Evolutionary conservation across 2,113 vertebrate genomes (phyloP), one percentile per base, ranked within the genome.

Genomic region (Otolemur garnettii): DNA sequence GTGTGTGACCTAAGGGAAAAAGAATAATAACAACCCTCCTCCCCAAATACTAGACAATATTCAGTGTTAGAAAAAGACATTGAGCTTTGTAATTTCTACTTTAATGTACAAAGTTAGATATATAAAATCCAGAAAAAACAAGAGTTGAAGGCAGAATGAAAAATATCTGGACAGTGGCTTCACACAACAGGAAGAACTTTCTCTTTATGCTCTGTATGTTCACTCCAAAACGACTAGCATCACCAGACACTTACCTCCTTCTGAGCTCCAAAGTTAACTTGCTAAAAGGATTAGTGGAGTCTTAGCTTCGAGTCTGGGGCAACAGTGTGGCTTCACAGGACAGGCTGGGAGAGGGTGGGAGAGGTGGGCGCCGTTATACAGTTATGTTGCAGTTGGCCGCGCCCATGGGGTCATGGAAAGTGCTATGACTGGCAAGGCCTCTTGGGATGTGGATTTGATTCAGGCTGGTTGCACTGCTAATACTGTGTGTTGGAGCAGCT

Each of bases 181-280:
- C 28, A n/a, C 38, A 28, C 26, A 28, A 64, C 62, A 64, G 10
- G 4, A 28, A 64, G 28, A 64, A 64, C 24, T 64, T 64, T 64
- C 60, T 82, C 15, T 9, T 38, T 62, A 59, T 4, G 66, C 35
- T 77, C 19, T 8, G 14, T 11, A 10, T 19, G 4, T 68, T 68
- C 42, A 79, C 28, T 87, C 17, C 24, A 28, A 80, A n/a, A 30
- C 33, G 42, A 59, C 22, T n/a, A 69, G 72, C 30, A 59, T n/a
- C 53, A 21, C 26, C 7, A 71, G 80, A 64, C 64, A 98, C 98
- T 97, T 99, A 99, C 99, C 99, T 99, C 98, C 99, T 99, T 0
- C 99, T 99, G 59, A 99, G 99, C 90, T 99, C 99, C 64, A 99
- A 99, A 96, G 99, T 99, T 89, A 99, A 99, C 97, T 99, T 99